Evolutionary conservation across 2,888 invertebrate species (phyloP), one percentile per base, ranked within the genome.

Genomic region (Himalopsyche kuldschensis): DNA sequence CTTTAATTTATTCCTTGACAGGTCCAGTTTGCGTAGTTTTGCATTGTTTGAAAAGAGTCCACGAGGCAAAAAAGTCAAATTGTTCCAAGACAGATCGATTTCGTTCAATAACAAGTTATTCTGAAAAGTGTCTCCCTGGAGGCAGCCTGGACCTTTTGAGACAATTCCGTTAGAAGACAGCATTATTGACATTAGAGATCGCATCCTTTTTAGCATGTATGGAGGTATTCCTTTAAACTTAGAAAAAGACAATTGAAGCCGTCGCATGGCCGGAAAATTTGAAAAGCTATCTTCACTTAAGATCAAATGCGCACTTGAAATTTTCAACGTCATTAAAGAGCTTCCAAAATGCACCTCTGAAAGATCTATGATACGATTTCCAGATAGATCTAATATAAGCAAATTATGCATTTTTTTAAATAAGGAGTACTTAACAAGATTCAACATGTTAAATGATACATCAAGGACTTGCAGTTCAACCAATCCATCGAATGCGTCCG

Each of bases 391-490:
- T 80, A 83, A 46, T 11, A 41, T 35, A 27, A 55, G 48, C n/a
- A 83, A 48, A 24, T 55, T 80, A n/a, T 32, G 17, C 4, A 83
- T 46, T 11, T 11, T 10, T 20, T 63, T 47, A 1, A 83, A 41
- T 24, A 20, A 20, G 2, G 55, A 8, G 20, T 20, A 55, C 8
- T 2, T 2, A 55, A 15, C 55, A 20, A 55, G 17, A 27, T 8
- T 35, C 30, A 83, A 24, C 5, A 35, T 35, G 27, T 83, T 79
- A 41, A 1, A 32, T 3, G 85, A 85, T 11, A 85, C 24, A 32
- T 85, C 85, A 55, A 85, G 30, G 31, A 41, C 79, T 24, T 31
- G n/a, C 24, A 85, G 75, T 5, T 83, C 55, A 2, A 31, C 31
- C 15, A 83, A 27, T 6, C 76, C 76, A 4, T 80, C 20, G n/a